Conservation (phyloP, 2,797 vertebrate species). For the Potorous gilbertii region DNA sequence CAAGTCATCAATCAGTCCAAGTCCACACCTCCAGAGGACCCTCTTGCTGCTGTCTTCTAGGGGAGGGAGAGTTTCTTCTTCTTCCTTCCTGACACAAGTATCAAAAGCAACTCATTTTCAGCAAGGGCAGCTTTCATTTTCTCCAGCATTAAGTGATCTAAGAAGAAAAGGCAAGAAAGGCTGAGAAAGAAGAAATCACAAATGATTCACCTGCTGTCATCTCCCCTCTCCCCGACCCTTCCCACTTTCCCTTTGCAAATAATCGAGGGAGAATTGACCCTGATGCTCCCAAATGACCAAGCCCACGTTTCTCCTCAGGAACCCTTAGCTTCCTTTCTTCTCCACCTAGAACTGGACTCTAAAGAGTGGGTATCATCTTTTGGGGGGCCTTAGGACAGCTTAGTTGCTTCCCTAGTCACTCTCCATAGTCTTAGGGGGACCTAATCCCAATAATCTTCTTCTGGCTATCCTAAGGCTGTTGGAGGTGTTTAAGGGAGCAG, state of each 20-base stretch:
- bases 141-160: not conserved
- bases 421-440: not conserved
- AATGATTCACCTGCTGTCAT: not conserved
- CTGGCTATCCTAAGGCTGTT: too few species aligned
- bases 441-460: not conserved
- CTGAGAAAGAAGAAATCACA: not conserved
- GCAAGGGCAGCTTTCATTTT: not conserved
- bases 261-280: not conserved
- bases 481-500: not conserved
- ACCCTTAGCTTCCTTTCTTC: not conserved
- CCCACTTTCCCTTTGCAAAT: not conserved
- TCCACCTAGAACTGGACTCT: not conserved
- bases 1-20: constrained; percentile 71
- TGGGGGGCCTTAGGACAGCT: not conserved
- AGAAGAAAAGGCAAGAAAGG: not conserved
- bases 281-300: not conserved
- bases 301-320: not conserved
- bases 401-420: not conserved
- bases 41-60: constrained; percentile 74
- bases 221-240: not conserved
- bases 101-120: constrained; percentile 70
- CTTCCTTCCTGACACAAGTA: constrained; percentile 82
- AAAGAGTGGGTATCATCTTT: not conserved
- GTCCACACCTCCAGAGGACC: constrained; percentile 12
- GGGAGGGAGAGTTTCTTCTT: constrained; percentile 81